phyloP scores from a whole-genome alignment of 2,113 vertebrate genomes.

The Podocnemis expansa region DNA sequence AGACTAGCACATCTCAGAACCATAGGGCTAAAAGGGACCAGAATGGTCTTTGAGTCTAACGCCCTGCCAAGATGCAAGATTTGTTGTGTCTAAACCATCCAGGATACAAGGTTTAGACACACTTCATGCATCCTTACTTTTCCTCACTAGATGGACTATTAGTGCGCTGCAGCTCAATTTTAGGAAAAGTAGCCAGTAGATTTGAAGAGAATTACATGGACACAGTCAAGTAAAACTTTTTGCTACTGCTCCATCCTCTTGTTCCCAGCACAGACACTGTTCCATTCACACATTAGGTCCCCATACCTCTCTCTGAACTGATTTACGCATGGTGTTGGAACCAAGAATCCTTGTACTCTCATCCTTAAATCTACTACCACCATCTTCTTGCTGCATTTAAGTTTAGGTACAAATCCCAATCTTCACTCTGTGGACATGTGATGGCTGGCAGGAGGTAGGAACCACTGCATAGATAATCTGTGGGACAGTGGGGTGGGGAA shows the following conservation, averaged over 20 bases:
- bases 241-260: not conserved
- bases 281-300: not conserved
- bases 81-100: no score
- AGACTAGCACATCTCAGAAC: no score
- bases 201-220: not conserved
- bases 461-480: not conserved
- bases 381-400: not conserved
- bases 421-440: constrained; percentile 32
- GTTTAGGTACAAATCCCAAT: constrained; percentile 24
- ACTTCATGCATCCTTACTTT: not conserved
- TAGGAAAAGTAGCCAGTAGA: accelerated
- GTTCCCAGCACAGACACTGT: not conserved
- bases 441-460: not conserved
- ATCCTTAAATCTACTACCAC: not conserved
- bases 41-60: no score
- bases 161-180: not conserved
- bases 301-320: not conserved
- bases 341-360: no score
- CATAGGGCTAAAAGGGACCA: no score
- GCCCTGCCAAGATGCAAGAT: no score
- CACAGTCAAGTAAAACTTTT: accelerated
- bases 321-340: not conserved
- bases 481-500: not conserved
- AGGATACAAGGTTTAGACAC: no score
- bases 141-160: not conserved